Conservation (phyloP, 1,140 invertebrate species). For the Drosophila murphyi region DNA sequence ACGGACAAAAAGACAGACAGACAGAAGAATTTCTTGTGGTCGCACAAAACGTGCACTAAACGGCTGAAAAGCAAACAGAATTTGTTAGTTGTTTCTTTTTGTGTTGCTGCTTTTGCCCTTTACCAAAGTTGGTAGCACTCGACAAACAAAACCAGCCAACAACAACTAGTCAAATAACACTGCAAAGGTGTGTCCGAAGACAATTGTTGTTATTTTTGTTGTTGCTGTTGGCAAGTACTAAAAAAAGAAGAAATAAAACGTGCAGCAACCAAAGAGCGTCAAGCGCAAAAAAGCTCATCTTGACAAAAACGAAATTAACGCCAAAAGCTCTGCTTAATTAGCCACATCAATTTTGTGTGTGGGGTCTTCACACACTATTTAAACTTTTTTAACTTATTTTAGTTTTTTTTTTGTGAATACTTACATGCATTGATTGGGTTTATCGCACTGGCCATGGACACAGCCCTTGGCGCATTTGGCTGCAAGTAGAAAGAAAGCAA, state of each 20-base stretch:
- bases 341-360: constrained; percentile 32
- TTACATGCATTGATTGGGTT: constrained; percentile 98
- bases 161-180: constrained; percentile 24
- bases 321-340: constrained; percentile 25
- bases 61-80: constrained; percentile 27
- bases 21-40: constrained; percentile 78
- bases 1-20: constrained; percentile 13
- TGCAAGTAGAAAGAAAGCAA: constrained; percentile 89
- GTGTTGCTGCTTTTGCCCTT: constrained; percentile 40
- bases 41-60: constrained; percentile 74
- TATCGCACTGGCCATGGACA: constrained; percentile 95
- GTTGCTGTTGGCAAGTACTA: constrained; percentile 14
- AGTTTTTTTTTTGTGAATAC: constrained; percentile 85
- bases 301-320: constrained; percentile 9
- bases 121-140: constrained; percentile 42
- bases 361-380: not conserved
- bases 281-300: constrained; percentile 31
- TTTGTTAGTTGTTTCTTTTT: constrained; percentile 15
- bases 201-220: constrained; percentile 26
- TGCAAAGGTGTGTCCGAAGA: constrained; percentile 52
- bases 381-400: not conserved
- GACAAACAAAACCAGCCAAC: constrained; percentile 35
- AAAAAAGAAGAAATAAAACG: constrained; percentile 20
- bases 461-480: constrained; percentile 96
- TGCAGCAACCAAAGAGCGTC: constrained; percentile 21